These are phyloP conservation scores for Drepana falcataria DNA, from an alignment of 2,888 invertebrate species.

Conservation along the genomic window DNA sequence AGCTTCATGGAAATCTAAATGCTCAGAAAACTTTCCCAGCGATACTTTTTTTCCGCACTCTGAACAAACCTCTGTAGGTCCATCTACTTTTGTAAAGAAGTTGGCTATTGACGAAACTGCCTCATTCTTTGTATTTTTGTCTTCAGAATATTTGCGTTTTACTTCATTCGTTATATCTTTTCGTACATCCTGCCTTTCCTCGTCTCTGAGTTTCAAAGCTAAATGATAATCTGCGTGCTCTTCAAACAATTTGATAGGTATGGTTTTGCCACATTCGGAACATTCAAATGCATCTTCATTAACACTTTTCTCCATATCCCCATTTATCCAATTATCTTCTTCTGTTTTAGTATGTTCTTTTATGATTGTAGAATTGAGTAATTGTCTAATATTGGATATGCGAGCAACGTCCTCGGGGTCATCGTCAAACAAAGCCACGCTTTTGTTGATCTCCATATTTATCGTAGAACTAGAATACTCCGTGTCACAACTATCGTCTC, in stretches of 20 bases:
- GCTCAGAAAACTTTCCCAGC: constrained; percentile 82
- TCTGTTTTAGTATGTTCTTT: constrained; percentile 17
- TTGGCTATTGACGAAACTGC: constrained; percentile 43
- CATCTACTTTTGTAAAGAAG: constrained; percentile 69
- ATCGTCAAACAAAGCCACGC: constrained; percentile 64
- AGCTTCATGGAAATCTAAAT: constrained; percentile 92
- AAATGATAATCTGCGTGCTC: constrained; percentile 87
- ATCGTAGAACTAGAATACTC: constrained; percentile 67
- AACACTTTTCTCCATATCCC: constrained; percentile 8
- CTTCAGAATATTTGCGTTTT: constrained; percentile 20
- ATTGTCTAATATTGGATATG: constrained; percentile 50
- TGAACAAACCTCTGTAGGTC: constrained; percentile 75
- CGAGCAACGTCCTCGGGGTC: constrained; percentile 48
- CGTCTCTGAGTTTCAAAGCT: constrained; percentile 82
- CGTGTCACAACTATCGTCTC: constrained; percentile 61
- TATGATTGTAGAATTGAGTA: constrained; percentile 39
- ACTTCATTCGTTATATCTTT: constrained; percentile 24
- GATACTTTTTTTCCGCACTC: constrained; percentile 83
- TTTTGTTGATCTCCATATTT: constrained; percentile 68
- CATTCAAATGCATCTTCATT: constrained; percentile 64
- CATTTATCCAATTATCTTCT: constrained; percentile 10
- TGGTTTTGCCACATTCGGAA: constrained; percentile 80
- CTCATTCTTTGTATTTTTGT: constrained; percentile 34
- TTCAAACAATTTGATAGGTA: constrained; percentile 77
- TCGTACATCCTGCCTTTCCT: constrained; percentile 60